Percentiles rank a stretch among this genome's conserved stretches.
These are phyloP conservation scores for Dascillus cervinus DNA, from an alignment of 2,888 invertebrate genomes.

Conservation along the genomic window DNA sequence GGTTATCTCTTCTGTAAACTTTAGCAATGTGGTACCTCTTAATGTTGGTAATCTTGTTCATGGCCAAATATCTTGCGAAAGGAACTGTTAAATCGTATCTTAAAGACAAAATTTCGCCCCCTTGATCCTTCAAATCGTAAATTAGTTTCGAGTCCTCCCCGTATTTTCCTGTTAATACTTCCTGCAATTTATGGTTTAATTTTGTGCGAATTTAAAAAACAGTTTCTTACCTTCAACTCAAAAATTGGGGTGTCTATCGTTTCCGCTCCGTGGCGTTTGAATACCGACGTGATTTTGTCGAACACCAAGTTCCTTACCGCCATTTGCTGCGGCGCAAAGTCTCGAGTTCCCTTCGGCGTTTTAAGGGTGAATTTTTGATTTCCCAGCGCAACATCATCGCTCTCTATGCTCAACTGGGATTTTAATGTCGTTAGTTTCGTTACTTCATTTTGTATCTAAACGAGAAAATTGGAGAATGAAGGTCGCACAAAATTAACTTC, in stretches of 20 bases:
- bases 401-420: conserved; percentile 58
- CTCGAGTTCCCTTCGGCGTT: conserved; percentile 90
- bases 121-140: conserved; percentile 97
- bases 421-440: conserved; percentile 74
- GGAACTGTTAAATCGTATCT: conserved; percentile 98
- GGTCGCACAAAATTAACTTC: neutral
- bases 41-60: conserved; percentile 90
- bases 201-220: neutral
- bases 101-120: conserved; percentile 92
- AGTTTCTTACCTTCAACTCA: conserved; percentile 72
- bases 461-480: conserved; percentile 12
- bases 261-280: conserved; percentile 95
- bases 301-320: conserved; percentile 79
- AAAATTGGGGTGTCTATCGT: conserved; percentile 98
- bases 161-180: conserved; percentile 97
- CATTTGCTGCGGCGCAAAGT: conserved; percentile 94
- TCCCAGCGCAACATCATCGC: conserved; percentile 47
- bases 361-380: conserved; percentile 77
- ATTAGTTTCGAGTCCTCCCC: conserved; percentile 99
- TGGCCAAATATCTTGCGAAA: conserved; percentile 93
- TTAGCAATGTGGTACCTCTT: conserved; percentile 99
- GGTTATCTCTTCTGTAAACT: conserved; percentile 96
- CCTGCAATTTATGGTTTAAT: conserved; percentile 50
- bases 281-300: conserved; percentile 77
- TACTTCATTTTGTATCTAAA: conserved; percentile 80